Evolutionary conservation across 1,140 invertebrate genomes (phyloP).

Genomic region (Drosophila sp.): DNA sequence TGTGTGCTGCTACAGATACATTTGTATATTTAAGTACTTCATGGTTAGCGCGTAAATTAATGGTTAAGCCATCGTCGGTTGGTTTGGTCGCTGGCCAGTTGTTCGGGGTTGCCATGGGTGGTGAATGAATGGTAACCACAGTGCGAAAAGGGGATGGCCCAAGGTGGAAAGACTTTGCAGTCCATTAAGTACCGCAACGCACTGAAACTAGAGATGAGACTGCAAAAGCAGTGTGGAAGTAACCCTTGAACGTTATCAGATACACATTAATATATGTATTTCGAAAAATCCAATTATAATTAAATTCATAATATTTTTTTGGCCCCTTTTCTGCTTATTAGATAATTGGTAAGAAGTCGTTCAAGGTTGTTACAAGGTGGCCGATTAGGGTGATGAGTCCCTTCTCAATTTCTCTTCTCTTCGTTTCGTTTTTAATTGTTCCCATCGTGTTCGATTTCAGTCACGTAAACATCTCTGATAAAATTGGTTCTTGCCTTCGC

Average conservation of each 20-base stretch:
- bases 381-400: no score
- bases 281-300: not conserved
- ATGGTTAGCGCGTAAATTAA: constrained; percentile 78
- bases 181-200: constrained; percentile 20
- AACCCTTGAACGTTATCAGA: not conserved
- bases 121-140: constrained; percentile 33
- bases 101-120: constrained; percentile 39
- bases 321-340: not conserved
- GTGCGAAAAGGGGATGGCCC: not conserved
- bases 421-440: no score
- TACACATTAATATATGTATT: not conserved
- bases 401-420: no score
- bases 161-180: constrained; percentile 20
- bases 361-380: no score
- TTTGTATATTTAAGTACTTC: constrained; percentile 77
- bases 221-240: not conserved
- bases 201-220: constrained; percentile 4
- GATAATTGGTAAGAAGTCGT: not conserved
- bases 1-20: constrained; percentile 48
- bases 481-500: no score
- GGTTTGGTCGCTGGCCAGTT: constrained; percentile 29
- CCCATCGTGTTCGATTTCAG: no score
- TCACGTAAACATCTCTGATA: no score
- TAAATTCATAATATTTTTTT: not conserved
- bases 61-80: constrained; percentile 63